Evolutionary conservation across 2,113 vertebrate genomes (phyloP), one percentile per base, ranked within the genome.

Genomic region (Coptodon bakossiorum): DNA sequence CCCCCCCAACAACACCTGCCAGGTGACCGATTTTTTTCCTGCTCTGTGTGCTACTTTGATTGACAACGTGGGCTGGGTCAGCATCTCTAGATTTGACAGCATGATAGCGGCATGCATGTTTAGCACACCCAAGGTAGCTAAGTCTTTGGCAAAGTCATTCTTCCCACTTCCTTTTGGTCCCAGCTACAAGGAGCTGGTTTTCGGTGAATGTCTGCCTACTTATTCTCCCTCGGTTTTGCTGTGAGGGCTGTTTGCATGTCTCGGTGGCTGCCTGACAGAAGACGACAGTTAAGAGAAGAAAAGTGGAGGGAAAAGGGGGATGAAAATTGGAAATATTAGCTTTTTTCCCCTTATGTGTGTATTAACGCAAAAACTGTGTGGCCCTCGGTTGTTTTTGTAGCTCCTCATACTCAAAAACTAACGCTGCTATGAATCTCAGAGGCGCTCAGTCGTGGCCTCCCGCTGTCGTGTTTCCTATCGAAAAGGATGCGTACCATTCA

Each of bases 361-460:
- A 43, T 40, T 91, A 88, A 86, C 61, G 83, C 52, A 87, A 83
- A 52, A 52, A 82, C 79, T 63, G 5, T 29, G 71, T 82, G 61
- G 63, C 19, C 68, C 57, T 79, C 24, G 14, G 80, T 87, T 79
- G 48, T 87, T 86, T 92, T 79, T 83, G 83, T 91, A 73, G 78
- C 82, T 79, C 84, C 48, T 87, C 85, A 84, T 79, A 87, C 48
- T 87, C 52, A 2, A 79, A 87, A 92, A 84, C 73, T 89, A 90
- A 93, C 71, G 94, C 93, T 93, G 93, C 93, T 93, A 90, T 85
- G 50, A 86, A 76, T 73, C 52, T 85, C 53, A 82, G 86, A 88
- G 85, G 48, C 16, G 1, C 56, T 82, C 4, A 10, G 50, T 68
- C 3, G 43, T 27, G 56, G 52, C 48, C 79, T 95, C 84, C 80